These are phyloP conservation scores for Yponomeuta evonymella DNA, from an alignment of 2,888 invertebrate species.

Conservation along the genomic window DNA sequence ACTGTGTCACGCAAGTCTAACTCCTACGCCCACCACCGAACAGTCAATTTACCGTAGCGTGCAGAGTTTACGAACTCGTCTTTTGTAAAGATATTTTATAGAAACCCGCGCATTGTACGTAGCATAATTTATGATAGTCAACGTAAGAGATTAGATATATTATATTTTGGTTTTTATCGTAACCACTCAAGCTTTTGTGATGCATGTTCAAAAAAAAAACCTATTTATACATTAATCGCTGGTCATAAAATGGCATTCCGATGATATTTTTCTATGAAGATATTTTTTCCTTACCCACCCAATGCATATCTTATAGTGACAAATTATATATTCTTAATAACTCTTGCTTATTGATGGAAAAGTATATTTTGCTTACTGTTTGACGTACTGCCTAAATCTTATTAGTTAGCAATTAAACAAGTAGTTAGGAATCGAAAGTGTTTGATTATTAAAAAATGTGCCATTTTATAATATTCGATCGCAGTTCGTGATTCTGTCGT, in stretches of 20 bases:
- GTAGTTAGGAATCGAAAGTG: slow-evolving; percentile 21
- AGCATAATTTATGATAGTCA: slow-evolving; percentile 18
- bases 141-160: slow-evolving; percentile 18
- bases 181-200: slow-evolving; percentile 38
- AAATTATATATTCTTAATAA: not conserved
- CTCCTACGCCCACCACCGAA: slow-evolving; percentile 27
- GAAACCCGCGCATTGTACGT: slow-evolving; percentile 7
- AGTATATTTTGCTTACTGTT: not conserved
- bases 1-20: slow-evolving; percentile 84
- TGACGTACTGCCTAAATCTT: slow-evolving; percentile 16
- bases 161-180: slow-evolving; percentile 43
- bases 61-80: slow-evolving; percentile 4
- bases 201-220: slow-evolving; percentile 16
- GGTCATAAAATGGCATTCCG: slow-evolving; percentile 12
- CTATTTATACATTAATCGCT: slow-evolving; percentile 6
- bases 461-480: slow-evolving; percentile 53
- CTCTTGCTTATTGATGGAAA: not conserved
- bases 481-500: slow-evolving; percentile 3
- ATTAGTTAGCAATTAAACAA: slow-evolving; percentile 3
- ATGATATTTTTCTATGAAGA: slow-evolving; percentile 13
- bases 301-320: not conserved
- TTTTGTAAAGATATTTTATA: slow-evolving; percentile 14
- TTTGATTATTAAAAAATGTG: slow-evolving; percentile 58
- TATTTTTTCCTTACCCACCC: slow-evolving; percentile 9
- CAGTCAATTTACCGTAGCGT: slow-evolving; percentile 22